Evolutionary conservation across 2,797 vertebrate species (phyloP), one percentile per base, ranked within the genome.

Genomic region (Gadopsis bispinosus): DNA sequence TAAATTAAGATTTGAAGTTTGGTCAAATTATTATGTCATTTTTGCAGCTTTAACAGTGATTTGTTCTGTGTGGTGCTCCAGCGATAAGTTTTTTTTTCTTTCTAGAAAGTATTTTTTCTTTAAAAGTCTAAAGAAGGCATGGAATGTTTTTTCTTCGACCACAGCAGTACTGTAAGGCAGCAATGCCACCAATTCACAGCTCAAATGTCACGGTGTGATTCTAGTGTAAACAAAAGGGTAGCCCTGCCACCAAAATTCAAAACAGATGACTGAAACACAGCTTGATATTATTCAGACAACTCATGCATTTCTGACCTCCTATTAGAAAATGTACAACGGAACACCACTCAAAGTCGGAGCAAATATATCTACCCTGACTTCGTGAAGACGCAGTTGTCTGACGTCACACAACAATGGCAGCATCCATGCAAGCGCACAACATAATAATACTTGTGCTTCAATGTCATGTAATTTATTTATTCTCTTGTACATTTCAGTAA

Each of bases 1-100:
- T 62, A 16, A 81, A 76, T 71, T 54, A 66, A 69, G 61, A 67
- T 68, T 66, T 3, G 31, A 68, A 53, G 56, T 65, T 69, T 26
- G 9, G 20, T 71, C 31, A 54, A 22, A 50, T 69, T 59, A 67
- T 66, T 22, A 48, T 68, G 43, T 54, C 9, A 55, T 47, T 70
- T 56, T 16, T 69, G 31, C 14, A 51, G 55, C 69, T 62, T 75
- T 26, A 60, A 56, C 26, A n/a, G 5, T 17, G 22, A 64, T n/a
- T 43, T 55, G 10, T 43, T 55, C 45, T 60, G 9, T 70, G 35
- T 50, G 12, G 41, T n/a, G 58, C 26, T 70, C 16, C 26, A 43
- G 41, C n/a, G 10, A 55, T 12, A 48, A n/a, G 29, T n/a, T 0
- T 26, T 55, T 26, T 68, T 41, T 65, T 61, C 11, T 39, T 39